Evolutionary conservation across 1,140 invertebrate species (phyloP).

Genomic region (Listronotus oregonensis): DNA sequence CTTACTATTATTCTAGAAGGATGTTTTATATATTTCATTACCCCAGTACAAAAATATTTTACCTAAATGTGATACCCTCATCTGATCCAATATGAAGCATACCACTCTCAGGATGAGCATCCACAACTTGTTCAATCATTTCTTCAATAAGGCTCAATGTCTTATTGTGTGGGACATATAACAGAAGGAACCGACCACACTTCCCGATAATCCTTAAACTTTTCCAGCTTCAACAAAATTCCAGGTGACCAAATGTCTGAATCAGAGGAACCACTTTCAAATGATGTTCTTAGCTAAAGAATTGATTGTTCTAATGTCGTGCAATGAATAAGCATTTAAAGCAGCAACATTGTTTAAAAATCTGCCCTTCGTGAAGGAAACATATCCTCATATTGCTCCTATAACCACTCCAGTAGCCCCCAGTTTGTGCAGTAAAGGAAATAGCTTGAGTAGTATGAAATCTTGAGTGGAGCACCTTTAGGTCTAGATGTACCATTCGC

Average conservation of each 20-base stretch:
- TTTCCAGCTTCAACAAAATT: conserved; percentile 85
- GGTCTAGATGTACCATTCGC: conserved; percentile 78
- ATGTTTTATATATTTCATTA: too few relatives aligned
- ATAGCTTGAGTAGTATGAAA: conserved; percentile 71
- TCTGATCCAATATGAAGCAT: conserved; percentile 80
- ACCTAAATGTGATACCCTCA: conserved; percentile 82
- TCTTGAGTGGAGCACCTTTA: conserved; percentile 88
- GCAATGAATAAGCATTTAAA: conserved; percentile 75
- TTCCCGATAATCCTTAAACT: conserved; percentile 80
- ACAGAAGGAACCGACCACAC: conserved; percentile 76
- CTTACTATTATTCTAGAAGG: too few relatives aligned
- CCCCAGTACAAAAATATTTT: conserved; percentile 29
- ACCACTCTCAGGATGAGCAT: conserved; percentile 44
- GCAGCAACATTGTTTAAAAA: conserved; percentile 70
- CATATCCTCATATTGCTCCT: conserved; percentile 99
- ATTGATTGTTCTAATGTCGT: conserved; percentile 70
- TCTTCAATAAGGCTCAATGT: conserved; percentile 35
- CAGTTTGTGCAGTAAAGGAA: conserved; percentile 75
- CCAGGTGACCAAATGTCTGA: conserved; percentile 95
- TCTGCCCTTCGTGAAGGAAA: conserved; percentile 83
- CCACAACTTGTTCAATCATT: conserved; percentile 44
- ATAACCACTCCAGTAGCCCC: conserved; percentile 80
- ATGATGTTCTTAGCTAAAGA: conserved; percentile 65
- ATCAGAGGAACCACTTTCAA: conserved; percentile 89
- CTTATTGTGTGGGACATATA: conserved; percentile 61